phyloP scores from a whole-genome alignment of 92 coral and sea anemone species.

The Porites cylindrica region DNA sequence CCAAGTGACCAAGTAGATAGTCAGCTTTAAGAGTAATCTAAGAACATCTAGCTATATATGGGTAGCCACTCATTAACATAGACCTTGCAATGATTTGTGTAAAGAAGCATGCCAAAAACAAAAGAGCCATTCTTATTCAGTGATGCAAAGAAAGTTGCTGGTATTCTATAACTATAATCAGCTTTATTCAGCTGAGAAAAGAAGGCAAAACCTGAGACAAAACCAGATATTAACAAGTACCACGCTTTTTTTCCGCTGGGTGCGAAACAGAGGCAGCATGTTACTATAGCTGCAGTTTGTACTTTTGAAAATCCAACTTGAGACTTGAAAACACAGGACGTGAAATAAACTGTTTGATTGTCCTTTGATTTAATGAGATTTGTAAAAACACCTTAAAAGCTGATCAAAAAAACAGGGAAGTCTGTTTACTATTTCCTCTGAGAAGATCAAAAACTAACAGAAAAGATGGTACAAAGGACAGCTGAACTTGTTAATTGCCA shows the following conservation, averaged over 20 bases:
- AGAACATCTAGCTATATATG: too few species aligned
- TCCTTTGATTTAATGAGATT: background rate
- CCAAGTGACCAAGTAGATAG: background rate
- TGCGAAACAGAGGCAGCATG: background rate
- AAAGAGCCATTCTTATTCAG: too few species aligned
- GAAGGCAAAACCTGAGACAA: too few species aligned
- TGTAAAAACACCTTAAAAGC: slow-evolving; percentile 22
- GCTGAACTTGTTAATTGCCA: slow-evolving; percentile 27
- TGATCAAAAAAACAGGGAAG: background rate
- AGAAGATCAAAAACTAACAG: slow-evolving; percentile 2
- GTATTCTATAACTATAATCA: too few species aligned
- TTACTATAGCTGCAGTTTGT: background rate
- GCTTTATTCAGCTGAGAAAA: too few species aligned
- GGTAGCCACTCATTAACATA: too few species aligned
- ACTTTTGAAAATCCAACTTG: background rate
- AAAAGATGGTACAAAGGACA: slow-evolving; percentile 23
- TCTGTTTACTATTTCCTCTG: slow-evolving; percentile 9
- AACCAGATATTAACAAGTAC: background rate
- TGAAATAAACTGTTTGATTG: background rate
- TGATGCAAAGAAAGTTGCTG: too few species aligned
- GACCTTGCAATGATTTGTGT: too few species aligned
- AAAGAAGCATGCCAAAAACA: too few species aligned
- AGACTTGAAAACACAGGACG: background rate
- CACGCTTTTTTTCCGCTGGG: background rate
- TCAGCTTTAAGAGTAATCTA: too few species aligned